Conservation (phyloP, 2,888 invertebrate genomes). For the Podotricha telesiphe region DNA sequence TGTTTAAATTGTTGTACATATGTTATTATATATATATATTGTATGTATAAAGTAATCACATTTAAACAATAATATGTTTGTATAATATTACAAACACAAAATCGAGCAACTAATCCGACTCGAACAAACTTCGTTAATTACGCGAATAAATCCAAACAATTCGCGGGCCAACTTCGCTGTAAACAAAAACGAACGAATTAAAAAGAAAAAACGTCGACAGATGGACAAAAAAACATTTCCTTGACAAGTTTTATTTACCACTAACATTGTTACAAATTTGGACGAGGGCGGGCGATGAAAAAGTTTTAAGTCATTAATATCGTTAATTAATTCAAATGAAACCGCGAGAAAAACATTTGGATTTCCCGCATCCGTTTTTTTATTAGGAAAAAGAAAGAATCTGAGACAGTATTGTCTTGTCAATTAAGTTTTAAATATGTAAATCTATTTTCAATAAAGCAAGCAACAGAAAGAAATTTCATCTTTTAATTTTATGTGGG, state of each 20-base stretch:
- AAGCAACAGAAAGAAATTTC: no score
- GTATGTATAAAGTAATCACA: neutral
- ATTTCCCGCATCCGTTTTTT: constrained; percentile 71
- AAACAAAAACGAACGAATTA: constrained; percentile 73
- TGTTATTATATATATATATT: neutral
- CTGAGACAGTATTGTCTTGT: constrained; percentile 6
- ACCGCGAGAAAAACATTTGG: constrained; percentile 80
- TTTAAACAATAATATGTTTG: constrained; percentile 44
- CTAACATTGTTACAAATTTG: constrained; percentile 78
- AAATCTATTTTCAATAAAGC: neutral
- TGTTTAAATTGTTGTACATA: neutral
- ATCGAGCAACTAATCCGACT: constrained; percentile 75
- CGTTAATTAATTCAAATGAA: constrained; percentile 83
- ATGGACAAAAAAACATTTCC: constrained; percentile 79
- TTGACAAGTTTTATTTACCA: constrained; percentile 83
- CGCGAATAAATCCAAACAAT: constrained; percentile 81
- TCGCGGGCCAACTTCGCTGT: constrained; percentile 62
- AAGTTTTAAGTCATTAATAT: constrained; percentile 80
- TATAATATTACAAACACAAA: constrained; percentile 62
- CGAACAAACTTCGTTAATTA: constrained; percentile 82
- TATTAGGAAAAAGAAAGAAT: constrained; percentile 60
- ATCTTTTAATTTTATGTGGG: no score
- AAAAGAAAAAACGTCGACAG: constrained; percentile 66
- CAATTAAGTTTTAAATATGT: neutral
- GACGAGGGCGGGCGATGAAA: constrained; percentile 69